Conservation (phyloP, 2,888 invertebrate species). For the Antitype chi region DNA sequence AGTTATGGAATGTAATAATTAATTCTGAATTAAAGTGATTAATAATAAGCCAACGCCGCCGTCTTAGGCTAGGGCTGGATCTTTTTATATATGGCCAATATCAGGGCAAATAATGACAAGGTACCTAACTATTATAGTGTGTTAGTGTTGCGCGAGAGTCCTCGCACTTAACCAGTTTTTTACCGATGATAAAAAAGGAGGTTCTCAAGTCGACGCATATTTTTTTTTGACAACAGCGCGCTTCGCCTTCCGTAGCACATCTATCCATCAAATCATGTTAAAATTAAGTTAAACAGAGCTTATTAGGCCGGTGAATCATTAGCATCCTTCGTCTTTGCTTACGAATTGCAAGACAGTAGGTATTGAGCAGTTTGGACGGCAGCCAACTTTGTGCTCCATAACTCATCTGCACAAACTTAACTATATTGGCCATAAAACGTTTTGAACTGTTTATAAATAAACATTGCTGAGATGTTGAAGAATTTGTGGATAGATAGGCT, state of each 20-base stretch:
- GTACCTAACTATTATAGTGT: too few species aligned
- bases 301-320: conserved; percentile 54
- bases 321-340: conserved; percentile 60
- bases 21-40: too few species aligned
- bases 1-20: too few species aligned
- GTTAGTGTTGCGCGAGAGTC: too few species aligned
- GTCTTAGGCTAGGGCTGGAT: neutral
- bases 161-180: too few species aligned
- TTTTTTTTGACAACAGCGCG: too few species aligned
- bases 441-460: conserved; percentile 52
- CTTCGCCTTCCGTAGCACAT: neutral
- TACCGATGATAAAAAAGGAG: neutral
- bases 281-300: conserved; percentile 48
- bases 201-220: too few species aligned
- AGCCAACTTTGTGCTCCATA: conserved; percentile 57
- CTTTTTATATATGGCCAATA: too few species aligned
- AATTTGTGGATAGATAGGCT: conserved; percentile 6
- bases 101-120: too few species aligned
- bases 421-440: conserved; percentile 36
- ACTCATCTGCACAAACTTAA: conserved; percentile 44
- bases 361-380: conserved; percentile 54
- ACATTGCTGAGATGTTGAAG: conserved; percentile 20
- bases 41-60: too few species aligned
- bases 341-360: conserved; percentile 52
- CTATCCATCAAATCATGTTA: conserved; percentile 15